A percentile compares a stretch with the other conserved stretches of the same genome.
Conservation (phyloP, 2,113 vertebrate species). For the Micromys minutus region DNA sequence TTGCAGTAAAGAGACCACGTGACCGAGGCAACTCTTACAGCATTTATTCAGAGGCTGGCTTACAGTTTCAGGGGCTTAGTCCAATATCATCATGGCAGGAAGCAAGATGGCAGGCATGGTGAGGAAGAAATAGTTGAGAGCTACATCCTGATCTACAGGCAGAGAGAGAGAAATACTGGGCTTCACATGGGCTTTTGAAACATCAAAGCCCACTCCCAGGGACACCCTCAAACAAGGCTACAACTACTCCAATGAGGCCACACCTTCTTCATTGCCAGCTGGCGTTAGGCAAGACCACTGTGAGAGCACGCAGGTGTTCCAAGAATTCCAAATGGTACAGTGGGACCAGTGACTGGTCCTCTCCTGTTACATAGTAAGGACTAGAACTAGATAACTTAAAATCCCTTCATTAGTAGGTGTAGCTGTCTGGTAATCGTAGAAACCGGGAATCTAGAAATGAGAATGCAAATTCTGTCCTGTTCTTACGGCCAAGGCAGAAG, state of each 20-base stretch:
- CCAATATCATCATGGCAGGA: not conserved
- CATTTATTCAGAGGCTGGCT: not conserved
- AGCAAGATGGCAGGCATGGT: not conserved
- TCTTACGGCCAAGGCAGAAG: not conserved
- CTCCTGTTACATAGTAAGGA: not conserved
- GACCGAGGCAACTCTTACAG: not conserved
- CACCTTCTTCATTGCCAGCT: not conserved
- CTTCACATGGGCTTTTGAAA: not conserved
- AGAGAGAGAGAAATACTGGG: not conserved
- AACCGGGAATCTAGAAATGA: slow-evolving; percentile 44
- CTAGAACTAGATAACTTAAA: not conserved
- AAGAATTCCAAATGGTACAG: not conserved
- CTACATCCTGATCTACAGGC: not conserved
- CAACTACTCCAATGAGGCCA: not conserved
- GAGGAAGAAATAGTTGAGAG: not conserved
- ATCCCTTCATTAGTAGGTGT: slow-evolving; percentile 10
- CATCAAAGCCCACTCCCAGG: not conserved
- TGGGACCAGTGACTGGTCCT: not conserved
- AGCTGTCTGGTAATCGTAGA: not conserved
- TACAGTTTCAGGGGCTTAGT: not conserved
- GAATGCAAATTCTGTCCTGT: slow-evolving; percentile 12
- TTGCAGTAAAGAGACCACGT: not conserved
- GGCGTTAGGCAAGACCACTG: not conserved
- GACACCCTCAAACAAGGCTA: not conserved
- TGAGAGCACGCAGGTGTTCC: not conserved